These are phyloP conservation scores for Rhinichthys klamathensis DNA, from an alignment of 2,113 vertebrate genomes.

Conservation along the genomic window DNA sequence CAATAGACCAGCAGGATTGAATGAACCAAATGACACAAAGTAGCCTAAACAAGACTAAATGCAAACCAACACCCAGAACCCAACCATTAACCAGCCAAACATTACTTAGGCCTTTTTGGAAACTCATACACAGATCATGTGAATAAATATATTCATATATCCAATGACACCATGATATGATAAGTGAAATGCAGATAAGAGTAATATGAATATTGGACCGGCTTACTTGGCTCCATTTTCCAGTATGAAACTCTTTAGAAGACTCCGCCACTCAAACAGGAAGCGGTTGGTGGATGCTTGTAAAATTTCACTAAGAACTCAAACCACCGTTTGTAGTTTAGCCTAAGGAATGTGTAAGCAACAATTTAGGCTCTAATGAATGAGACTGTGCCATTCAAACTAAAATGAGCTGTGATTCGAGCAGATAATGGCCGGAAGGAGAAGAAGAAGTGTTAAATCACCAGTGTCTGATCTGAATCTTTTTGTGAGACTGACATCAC, in stretches of 20 bases:
- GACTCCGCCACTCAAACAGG: constrained; percentile 11
- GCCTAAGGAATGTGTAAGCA: constrained; percentile 17
- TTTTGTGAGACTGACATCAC: constrained; percentile 62
- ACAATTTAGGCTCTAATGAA: constrained; percentile 32
- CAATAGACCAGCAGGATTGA: not conserved
- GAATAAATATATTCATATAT: not conserved
- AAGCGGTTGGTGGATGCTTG: constrained; percentile 19
- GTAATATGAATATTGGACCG: not conserved
- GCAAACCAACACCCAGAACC: not conserved
- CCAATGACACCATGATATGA: not conserved
- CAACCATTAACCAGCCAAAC: not conserved
- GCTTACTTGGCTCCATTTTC: not conserved
- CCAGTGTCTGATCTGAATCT: constrained; percentile 61
- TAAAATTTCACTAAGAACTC: constrained; percentile 14
- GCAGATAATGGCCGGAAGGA: not conserved
- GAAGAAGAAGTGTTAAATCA: constrained; percentile 57
- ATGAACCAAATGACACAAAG: not conserved
- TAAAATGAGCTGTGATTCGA: constrained; percentile 18
- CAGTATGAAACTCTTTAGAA: not conserved
- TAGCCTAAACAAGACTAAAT: not conserved
- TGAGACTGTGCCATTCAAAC: constrained; percentile 34
- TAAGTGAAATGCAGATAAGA: not conserved
- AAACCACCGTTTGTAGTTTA: constrained; percentile 23
- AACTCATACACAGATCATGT: not conserved
- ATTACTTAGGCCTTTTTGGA: not conserved